A percentile compares a stretch with the other conserved stretches of the same genome.
Conservation (phyloP, 92 coral and sea anemone species). For the Anthopleura xanthogrammica region DNA sequence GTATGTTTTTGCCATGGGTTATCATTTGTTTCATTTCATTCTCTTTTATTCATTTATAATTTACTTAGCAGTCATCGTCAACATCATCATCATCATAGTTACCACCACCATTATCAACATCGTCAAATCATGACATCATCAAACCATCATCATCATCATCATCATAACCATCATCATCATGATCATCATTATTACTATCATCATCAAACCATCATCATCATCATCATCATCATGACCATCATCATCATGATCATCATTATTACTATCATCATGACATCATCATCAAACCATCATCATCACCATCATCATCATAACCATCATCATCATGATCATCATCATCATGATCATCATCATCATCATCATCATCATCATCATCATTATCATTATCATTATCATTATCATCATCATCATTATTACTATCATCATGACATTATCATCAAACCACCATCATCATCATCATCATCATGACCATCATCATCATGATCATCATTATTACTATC, state of each 20-base stretch:
- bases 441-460: too few relatives aligned
- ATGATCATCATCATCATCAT: not conserved
- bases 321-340: not conserved
- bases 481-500: not conserved
- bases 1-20: not conserved
- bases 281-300: too few relatives aligned
- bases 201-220: not conserved
- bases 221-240: not conserved
- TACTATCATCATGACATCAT: not conserved
- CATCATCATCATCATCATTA: not conserved
- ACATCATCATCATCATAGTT: not conserved
- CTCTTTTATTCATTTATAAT: too few relatives aligned
- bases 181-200: not conserved
- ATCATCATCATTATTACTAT: conserved; percentile 3
- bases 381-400: not conserved
- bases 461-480: not conserved
- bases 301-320: too few relatives aligned
- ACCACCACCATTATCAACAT: not conserved
- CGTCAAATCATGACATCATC: not conserved
- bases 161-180: not conserved
- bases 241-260: not conserved
- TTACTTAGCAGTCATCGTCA: not conserved
- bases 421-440: not conserved
- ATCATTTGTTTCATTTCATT: too few relatives aligned
- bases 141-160: not conserved